phyloP scores from a whole-genome alignment of 2,113 vertebrate genomes.

The Illadopsis cleaveri region DNA sequence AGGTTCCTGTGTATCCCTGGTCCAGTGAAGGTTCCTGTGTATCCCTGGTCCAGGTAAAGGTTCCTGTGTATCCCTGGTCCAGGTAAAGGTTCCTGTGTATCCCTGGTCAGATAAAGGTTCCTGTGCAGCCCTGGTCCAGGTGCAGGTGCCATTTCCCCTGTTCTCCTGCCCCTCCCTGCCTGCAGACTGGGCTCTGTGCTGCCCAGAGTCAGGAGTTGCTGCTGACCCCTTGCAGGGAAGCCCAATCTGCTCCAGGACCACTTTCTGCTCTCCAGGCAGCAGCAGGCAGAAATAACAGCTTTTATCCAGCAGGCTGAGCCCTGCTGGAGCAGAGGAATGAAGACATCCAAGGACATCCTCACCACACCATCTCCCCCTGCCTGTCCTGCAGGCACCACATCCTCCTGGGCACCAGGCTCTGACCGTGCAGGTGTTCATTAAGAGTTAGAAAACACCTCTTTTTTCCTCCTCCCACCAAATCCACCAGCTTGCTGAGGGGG shows the following conservation, averaged over 20 bases:
- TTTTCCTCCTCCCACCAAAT: neutral
- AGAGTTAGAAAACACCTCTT: neutral
- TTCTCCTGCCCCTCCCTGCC: neutral
- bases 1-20: too few relatives aligned
- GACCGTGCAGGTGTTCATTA: fast-evolving
- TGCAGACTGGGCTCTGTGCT: neutral
- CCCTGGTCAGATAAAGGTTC: too few relatives aligned
- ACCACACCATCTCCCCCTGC: neutral
- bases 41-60: too few relatives aligned
- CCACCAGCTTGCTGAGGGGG: neutral
- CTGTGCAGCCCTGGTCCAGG: too few relatives aligned
- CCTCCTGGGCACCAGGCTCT: neutral
- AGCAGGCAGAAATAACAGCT: neutral
- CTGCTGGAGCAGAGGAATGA: neutral
- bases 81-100: too few relatives aligned
- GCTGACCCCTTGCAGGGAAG: neutral
- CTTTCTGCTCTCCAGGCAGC: neutral
- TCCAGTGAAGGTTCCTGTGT: too few relatives aligned
- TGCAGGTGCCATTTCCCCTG: neutral
- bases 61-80: too few relatives aligned
- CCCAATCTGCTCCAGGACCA: neutral
- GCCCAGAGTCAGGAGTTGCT: neutral
- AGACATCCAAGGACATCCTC: neutral
- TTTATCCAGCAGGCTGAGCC: neutral
- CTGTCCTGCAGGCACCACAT: neutral